Conservation (phyloP, 2,797 vertebrate genomes). For the Notolepis coatsorum region DNA sequence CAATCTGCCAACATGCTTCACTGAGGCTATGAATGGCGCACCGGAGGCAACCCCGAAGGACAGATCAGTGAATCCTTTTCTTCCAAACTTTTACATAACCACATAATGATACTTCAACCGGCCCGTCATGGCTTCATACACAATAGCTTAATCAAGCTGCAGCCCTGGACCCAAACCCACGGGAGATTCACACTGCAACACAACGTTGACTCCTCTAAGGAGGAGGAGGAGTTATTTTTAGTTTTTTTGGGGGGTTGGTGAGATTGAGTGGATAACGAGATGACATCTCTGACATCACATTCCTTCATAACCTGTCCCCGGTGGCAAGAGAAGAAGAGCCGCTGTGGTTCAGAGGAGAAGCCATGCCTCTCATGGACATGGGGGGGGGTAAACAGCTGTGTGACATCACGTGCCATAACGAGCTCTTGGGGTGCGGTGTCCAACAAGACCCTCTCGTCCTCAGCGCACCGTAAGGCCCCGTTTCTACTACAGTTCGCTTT, state of each 20-base stretch:
- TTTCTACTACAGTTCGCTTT: slow-evolving; percentile 6
- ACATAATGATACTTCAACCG: neutral
- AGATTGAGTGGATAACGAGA: slow-evolving; percentile 70
- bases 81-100: no score
- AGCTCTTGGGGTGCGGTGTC: slow-evolving; percentile 26
- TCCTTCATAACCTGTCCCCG: slow-evolving; percentile 68
- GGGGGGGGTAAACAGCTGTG: slow-evolving; percentile 36
- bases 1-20: neutral
- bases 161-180: no score
- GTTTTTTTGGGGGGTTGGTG: slow-evolving; percentile 19
- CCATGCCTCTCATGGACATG: slow-evolving; percentile 51
- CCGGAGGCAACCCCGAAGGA: no score
- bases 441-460: slow-evolving; percentile 22
- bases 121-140: no score
- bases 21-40: neutral
- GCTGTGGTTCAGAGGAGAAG: slow-evolving; percentile 42
- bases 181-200: slow-evolving; percentile 39
- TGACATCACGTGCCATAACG: slow-evolving; percentile 32
- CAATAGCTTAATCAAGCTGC: no score
- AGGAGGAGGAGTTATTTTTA: slow-evolving; percentile 25
- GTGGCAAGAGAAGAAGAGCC: slow-evolving; percentile 50
- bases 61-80: no score
- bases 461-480: slow-evolving; percentile 1
- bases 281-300: slow-evolving; percentile 71
- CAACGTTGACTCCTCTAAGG: slow-evolving; percentile 26